Base-by-base conservation (phyloP, 2,888 invertebrate species). In the Scaptomyza cyrtandrae region DNA sequence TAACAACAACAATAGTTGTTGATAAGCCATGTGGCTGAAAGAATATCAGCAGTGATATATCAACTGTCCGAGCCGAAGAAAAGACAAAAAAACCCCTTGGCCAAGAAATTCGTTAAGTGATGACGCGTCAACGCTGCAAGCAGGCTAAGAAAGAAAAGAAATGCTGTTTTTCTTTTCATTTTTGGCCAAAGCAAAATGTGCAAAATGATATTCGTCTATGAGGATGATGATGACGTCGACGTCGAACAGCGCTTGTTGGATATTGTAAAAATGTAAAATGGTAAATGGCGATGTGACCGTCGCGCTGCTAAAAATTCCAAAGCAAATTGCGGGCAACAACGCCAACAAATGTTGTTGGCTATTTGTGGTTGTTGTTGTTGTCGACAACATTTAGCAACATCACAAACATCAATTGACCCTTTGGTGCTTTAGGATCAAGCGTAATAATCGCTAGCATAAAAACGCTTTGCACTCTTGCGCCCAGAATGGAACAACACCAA, bases 371-470 rank as follows among this genome's bases (percentile, higher is more conserved):
- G 66, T 45, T 64, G 63, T 58, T 57, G 71, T 37, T 65, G 64
- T 46, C 71, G 63, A 71, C 77, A 72, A 88, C 75, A 88, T 75
- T 83, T 79, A 78, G 72, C 82, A 77, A 86, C 90, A 90, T 86
- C 90, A 79, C 90, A 87, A 89, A 90, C 89, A 90, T 90, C 89
- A 90, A 89, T 89, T 89, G 89, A 89, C 90, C 89, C 89, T 89
- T 87, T 68, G 80, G 80, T 81, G 89, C 86, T 79, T 80, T 74
- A 86, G 89, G 89, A 89, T 90, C 89, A 89, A 90, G 90, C 90
- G 90, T 89, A 90, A 89, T 89, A 89, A 89, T 90, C 89, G 90
- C 90, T 80, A 73, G 81, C 90, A 90, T 89, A 89, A 89, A 89
- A 80, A 75, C 83, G 86, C 86, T 89, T 89, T 89, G 83, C 90